Evolutionary conservation across 2,797 vertebrate species (phyloP).

Genomic region (Coreius guichenoti): DNA sequence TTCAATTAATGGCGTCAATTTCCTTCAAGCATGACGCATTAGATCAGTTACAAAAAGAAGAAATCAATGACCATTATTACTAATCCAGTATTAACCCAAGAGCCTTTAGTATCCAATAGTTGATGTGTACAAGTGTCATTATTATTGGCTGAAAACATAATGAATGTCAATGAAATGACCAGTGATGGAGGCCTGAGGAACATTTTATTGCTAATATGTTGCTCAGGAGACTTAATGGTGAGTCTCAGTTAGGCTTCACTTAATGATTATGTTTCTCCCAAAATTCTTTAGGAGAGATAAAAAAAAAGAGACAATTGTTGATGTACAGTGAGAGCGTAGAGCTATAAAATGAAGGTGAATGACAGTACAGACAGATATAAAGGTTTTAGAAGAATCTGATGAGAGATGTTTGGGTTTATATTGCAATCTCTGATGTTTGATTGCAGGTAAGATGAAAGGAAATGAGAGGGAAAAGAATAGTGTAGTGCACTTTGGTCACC

Average conservation of each 20-base stretch:
- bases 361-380: neutral
- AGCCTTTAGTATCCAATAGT: slow-evolving; percentile 36
- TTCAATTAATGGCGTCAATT: slow-evolving; percentile 1
- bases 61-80: slow-evolving; percentile 47
- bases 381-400: neutral
- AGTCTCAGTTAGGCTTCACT: neutral
- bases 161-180: slow-evolving; percentile 35
- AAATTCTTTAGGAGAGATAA: neutral
- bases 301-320: neutral
- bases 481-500: slow-evolving; percentile 1
- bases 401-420: neutral
- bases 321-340: neutral
- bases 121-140: slow-evolving; percentile 46
- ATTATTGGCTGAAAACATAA: slow-evolving; percentile 33
- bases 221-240: neutral
- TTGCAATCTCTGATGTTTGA: neutral
- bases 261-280: neutral
- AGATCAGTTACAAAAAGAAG: slow-evolving; percentile 27
- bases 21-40: neutral
- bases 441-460: neutral
- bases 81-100: slow-evolving; percentile 12
- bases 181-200: slow-evolving; percentile 25
- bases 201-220: neutral
- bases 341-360: neutral
- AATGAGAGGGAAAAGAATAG: neutral